Percentiles rank a stretch among this genome's conserved stretches.
Evolutionary conservation across 2,797 vertebrate genomes (phyloP).

Genomic region (Alca torda): DNA sequence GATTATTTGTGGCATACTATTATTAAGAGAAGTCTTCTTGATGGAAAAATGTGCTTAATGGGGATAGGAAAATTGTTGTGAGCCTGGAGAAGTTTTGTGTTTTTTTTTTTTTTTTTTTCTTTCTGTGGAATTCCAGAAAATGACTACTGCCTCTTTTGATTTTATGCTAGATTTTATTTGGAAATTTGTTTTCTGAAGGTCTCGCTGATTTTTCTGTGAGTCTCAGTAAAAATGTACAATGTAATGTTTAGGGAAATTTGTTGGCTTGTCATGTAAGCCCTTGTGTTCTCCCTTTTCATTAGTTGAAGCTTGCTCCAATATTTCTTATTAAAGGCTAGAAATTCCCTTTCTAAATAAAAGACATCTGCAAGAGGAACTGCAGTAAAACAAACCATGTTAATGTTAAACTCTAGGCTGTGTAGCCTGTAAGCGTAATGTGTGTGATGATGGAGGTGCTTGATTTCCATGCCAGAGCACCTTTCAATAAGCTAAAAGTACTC

Average conservation of each 20-base stretch:
- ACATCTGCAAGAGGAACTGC: background rate
- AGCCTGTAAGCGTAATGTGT: background rate
- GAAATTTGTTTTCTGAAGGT: conserved; percentile 32
- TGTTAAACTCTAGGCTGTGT: background rate
- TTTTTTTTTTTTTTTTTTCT: background rate
- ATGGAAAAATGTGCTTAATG: conserved; percentile 49
- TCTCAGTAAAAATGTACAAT: background rate
- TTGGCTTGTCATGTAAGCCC: background rate
- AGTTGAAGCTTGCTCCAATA: background rate
- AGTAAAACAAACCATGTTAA: background rate
- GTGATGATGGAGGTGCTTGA: background rate
- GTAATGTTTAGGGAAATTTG: background rate
- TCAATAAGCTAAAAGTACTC: background rate
- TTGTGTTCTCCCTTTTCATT: background rate
- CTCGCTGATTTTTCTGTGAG: background rate
- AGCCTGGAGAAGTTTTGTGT: background rate
- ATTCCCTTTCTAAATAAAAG: background rate
- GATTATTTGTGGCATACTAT: conserved; percentile 23
- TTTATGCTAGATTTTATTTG: conserved; percentile 43
- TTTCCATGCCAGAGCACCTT: background rate
- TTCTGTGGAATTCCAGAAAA: conserved; percentile 59
- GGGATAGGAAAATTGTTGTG: conserved; percentile 54
- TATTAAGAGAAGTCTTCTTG: conserved; percentile 53
- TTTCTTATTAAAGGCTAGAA: background rate
- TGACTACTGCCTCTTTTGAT: background rate